A percentile compares a stretch with the other conserved stretches of the same genome.
These are phyloP conservation scores for Pissodes strobi DNA, from an alignment of 1,140 invertebrate genomes.

Conservation along the genomic window DNA sequence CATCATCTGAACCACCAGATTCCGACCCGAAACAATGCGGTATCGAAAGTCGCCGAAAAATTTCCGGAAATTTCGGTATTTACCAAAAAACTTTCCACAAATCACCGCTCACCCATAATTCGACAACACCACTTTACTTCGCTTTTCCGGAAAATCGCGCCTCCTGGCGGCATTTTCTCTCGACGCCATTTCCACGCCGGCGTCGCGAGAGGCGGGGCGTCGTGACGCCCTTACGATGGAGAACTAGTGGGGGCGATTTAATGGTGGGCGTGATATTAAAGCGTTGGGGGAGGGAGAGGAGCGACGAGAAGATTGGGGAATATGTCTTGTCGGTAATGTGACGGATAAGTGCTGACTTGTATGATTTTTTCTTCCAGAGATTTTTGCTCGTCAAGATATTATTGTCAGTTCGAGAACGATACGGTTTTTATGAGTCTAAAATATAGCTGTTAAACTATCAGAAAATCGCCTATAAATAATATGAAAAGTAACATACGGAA, in stretches of 20 bases:
- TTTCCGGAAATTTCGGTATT: neutral
- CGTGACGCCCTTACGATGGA: constrained; percentile 9
- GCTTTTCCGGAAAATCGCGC: constrained; percentile 20
- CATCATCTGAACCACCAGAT: no score
- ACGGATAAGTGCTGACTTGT: neutral
- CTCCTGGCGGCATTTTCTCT: constrained; percentile 12
- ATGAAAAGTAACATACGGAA: no score
- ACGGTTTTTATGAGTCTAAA: no score
- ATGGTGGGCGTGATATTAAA: neutral
- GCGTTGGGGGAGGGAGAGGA: neutral
- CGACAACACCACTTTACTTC: constrained; percentile 1
- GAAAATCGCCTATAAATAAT: no score
- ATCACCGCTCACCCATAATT: constrained; percentile 21
- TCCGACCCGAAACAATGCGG: no score
- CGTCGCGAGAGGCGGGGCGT: constrained; percentile 19
- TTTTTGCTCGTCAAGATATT: neutral
- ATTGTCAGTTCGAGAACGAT: no score
- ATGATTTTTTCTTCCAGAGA: neutral
- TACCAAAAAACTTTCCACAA: constrained; percentile 1
- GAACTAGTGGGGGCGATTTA: neutral
- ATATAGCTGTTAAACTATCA: no score
- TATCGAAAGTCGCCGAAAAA: neutral
- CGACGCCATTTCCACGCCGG: constrained; percentile 30
- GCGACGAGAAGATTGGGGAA: no score
- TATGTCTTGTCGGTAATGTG: no score